These are phyloP conservation scores for Iselma pallidipennis DNA, from an alignment of 2,888 invertebrate species.

Conservation along the genomic window DNA sequence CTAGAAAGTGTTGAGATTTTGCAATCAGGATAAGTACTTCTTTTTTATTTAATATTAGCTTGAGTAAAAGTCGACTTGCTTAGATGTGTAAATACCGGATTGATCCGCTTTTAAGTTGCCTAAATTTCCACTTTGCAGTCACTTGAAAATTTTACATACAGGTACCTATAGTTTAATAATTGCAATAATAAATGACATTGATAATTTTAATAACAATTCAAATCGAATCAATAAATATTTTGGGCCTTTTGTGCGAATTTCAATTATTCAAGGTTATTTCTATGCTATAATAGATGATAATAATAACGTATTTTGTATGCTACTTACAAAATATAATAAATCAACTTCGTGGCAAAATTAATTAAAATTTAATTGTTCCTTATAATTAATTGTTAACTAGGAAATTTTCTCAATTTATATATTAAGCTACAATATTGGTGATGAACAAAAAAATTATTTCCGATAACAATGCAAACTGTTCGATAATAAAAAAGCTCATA, in stretches of 20 bases:
- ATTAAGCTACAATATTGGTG: too few species aligned
- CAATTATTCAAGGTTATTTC: constrained; percentile 14
- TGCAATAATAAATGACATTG: constrained; percentile 17
- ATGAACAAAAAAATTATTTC: too few species aligned
- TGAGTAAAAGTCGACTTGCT: constrained; percentile 31
- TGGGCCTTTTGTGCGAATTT: constrained; percentile 19
- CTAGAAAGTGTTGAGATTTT: constrained; percentile 35
- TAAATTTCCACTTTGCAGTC: neutral
- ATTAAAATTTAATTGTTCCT: constrained; percentile 11
- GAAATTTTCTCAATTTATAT: too few species aligned
- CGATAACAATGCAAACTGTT: too few species aligned
- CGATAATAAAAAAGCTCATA: too few species aligned
- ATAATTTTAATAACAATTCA: constrained; percentile 15
- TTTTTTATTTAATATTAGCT: constrained; percentile 21
- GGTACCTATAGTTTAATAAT: neutral
- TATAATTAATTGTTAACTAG: too few species aligned
- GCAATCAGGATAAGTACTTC: constrained; percentile 31
- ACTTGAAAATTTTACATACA: neutral
- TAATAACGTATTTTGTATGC: constrained; percentile 12
- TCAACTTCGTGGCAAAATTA: constrained; percentile 5
- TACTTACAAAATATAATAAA: neutral
- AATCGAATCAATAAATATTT: constrained; percentile 8
- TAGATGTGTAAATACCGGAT: neutral
- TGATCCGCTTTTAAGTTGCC: neutral
- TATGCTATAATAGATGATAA: constrained; percentile 9